These are phyloP conservation scores for Phortica variegata DNA, from an alignment of 1,140 invertebrate genomes.

Conservation along the genomic window DNA sequence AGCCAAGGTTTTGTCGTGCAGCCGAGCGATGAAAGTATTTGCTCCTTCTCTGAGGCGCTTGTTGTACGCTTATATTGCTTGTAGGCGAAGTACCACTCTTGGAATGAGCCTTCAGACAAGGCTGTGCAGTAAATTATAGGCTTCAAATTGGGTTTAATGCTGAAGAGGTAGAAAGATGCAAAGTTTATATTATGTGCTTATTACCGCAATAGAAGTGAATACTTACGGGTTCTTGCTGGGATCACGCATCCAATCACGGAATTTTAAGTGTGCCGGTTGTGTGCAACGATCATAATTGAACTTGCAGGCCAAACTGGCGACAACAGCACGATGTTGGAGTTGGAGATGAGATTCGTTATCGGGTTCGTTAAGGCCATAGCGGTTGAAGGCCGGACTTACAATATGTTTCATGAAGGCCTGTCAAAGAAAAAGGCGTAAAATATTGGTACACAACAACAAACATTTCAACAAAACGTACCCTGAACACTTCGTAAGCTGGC, in stretches of 20 bases:
- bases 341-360: conserved; percentile 55
- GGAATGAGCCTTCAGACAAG: conserved; percentile 57
- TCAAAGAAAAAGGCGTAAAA: background rate
- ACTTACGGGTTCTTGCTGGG: conserved; percentile 40
- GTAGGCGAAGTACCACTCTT: conserved; percentile 63
- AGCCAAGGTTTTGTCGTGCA: conserved; percentile 59
- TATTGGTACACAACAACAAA: background rate
- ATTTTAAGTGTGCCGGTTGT: conserved; percentile 49
- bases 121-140: conserved; percentile 62
- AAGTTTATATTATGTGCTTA: too few species aligned
- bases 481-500: conserved; percentile 52
- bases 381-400: conserved; percentile 45
- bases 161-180: conserved; percentile 12
- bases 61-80: conserved; percentile 59
- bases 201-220: background rate
- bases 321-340: conserved; percentile 58
- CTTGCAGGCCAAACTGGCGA: conserved; percentile 60
- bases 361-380: conserved; percentile 51
- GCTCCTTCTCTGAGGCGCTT: conserved; percentile 63
- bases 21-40: conserved; percentile 63
- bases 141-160: conserved; percentile 59
- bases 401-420: conserved; percentile 54
- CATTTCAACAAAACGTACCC: conserved; percentile 21
- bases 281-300: conserved; percentile 59
- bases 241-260: conserved; percentile 58